These are phyloP conservation scores for Hydropsyche betteni DNA, from an alignment of 2,888 invertebrate genomes.

Conservation along the genomic window DNA sequence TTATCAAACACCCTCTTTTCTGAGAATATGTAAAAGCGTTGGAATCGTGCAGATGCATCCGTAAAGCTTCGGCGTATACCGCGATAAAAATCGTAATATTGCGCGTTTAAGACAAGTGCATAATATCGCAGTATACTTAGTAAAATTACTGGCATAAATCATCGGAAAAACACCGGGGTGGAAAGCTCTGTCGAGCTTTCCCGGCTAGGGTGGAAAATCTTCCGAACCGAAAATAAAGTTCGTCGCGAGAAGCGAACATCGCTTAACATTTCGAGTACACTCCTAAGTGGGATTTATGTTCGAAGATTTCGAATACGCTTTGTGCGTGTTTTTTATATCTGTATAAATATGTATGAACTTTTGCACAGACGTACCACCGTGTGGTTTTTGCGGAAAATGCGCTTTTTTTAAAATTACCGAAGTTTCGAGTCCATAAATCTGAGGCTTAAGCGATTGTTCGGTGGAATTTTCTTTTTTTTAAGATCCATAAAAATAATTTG, in stretches of 20 bases:
- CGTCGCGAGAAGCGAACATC: conserved; percentile 33
- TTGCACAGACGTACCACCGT: neutral
- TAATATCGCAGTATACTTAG: conserved; percentile 51
- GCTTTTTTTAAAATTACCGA: conserved; percentile 19
- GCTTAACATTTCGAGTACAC: conserved; percentile 49
- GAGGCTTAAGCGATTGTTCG: conserved; percentile 32
- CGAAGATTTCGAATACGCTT: conserved; percentile 20
- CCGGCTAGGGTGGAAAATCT: conserved; percentile 30
- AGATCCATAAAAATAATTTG: conserved; percentile 11
- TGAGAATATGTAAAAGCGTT: neutral
- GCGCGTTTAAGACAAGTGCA: conserved; percentile 50
- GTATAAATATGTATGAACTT: conserved; percentile 13
- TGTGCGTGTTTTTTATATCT: neutral
- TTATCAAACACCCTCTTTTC: neutral
- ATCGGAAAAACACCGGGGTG: conserved; percentile 44
- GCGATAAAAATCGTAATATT: conserved; percentile 51
- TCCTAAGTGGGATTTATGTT: conserved; percentile 45
- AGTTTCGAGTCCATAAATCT: conserved; percentile 30
- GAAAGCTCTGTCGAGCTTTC: conserved; percentile 21
- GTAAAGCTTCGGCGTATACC: neutral
- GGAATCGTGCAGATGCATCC: conserved; percentile 13
- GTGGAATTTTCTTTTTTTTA: neutral
- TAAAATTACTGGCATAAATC: conserved; percentile 51
- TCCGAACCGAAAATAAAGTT: conserved; percentile 41
- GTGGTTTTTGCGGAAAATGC: neutral